These are phyloP conservation scores for Sialia sialis DNA, from an alignment of 2,113 vertebrate genomes.

Conservation along the genomic window DNA sequence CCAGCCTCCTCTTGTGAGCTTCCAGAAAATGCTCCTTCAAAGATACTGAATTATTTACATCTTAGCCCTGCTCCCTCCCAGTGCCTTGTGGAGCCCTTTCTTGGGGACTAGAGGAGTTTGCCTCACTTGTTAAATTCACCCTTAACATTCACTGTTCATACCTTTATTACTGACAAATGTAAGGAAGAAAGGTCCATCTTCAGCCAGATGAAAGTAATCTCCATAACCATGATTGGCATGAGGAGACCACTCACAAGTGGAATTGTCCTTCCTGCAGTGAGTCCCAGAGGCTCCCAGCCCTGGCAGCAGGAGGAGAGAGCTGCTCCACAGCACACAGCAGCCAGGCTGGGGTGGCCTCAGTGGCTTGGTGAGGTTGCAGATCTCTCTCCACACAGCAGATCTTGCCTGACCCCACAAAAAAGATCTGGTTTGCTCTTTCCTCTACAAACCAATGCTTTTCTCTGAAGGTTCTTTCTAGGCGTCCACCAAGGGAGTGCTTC, in stretches of 20 bases:
- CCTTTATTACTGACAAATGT: background rate
- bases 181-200: background rate
- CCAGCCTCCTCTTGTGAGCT: background rate
- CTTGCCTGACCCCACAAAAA: rapidly evolving
- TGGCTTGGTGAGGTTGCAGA: background rate
- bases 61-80: background rate
- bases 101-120: background rate
- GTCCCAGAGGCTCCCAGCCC: background rate
- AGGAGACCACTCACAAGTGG: background rate
- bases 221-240: background rate
- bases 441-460: background rate
- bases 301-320: background rate
- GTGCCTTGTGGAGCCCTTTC: background rate
- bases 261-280: background rate
- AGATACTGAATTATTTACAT: background rate
- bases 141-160: background rate
- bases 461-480: background rate
- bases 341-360: rapidly evolving
- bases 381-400: background rate
- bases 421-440: background rate
- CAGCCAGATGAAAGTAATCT: background rate
- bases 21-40: background rate
- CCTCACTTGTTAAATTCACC: background rate
- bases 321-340: rapidly evolving
- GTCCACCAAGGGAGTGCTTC: background rate